Evolutionary conservation across 1,140 invertebrate species (phyloP).

Genomic region (Venturia canescens): DNA sequence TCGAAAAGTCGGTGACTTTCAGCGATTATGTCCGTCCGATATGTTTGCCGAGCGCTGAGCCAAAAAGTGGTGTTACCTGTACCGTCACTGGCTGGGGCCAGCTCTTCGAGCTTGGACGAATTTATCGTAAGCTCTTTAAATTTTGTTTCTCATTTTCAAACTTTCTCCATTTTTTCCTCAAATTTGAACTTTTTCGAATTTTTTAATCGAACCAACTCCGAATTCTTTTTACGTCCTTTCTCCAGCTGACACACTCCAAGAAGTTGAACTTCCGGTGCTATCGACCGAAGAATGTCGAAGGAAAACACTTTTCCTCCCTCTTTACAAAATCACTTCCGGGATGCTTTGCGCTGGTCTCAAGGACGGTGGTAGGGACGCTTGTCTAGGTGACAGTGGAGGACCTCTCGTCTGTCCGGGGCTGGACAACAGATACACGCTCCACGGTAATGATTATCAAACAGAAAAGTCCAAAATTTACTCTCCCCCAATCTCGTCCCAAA

Average conservation of each 20-base stretch:
- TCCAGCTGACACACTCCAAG: slow-evolving; percentile 90
- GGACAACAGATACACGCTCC: slow-evolving; percentile 70
- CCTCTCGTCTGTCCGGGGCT: slow-evolving; percentile 80
- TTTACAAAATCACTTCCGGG: slow-evolving; percentile 82
- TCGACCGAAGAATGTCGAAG: slow-evolving; percentile 89
- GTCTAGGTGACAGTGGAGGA: slow-evolving; percentile 82
- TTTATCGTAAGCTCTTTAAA: slow-evolving; percentile 83
- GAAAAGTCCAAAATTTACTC: too few species aligned
- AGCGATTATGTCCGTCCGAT: slow-evolving; percentile 87
- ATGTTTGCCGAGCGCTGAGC: slow-evolving; percentile 79
- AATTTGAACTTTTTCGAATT: too few species aligned
- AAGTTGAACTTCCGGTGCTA: slow-evolving; percentile 90
- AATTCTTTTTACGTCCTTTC: too few species aligned
- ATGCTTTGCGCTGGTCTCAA: slow-evolving; percentile 84
- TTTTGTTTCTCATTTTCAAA: slow-evolving; percentile 13
- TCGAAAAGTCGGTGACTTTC: slow-evolving; percentile 81
- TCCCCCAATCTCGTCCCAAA: too few species aligned
- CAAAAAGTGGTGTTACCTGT: slow-evolving; percentile 82
- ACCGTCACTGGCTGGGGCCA: slow-evolving; percentile 91
- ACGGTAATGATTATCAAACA: slow-evolving; percentile 60
- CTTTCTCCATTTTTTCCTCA: slow-evolving; percentile 8
- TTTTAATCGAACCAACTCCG: too few species aligned
- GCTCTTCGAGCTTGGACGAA: slow-evolving; percentile 86
- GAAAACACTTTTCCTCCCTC: slow-evolving; percentile 85
- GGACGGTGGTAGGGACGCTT: slow-evolving; percentile 81